Percentiles rank a stretch among this genome's conserved stretches.
These are phyloP conservation scores for Ptyas mucosa DNA, from an alignment of 2,113 vertebrate species.

Conservation along the genomic window DNA sequence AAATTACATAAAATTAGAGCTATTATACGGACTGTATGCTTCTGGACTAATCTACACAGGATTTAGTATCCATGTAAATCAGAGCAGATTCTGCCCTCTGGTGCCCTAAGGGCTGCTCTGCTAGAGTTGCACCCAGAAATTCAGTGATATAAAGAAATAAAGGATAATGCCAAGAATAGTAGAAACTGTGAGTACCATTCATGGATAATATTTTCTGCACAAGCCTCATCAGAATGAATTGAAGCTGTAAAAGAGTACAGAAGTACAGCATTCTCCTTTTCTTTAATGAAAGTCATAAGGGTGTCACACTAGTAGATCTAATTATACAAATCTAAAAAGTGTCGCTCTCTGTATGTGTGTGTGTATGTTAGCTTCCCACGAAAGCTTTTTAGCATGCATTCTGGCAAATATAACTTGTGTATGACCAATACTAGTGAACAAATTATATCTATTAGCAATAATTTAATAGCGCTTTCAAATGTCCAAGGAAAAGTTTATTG, in stretches of 20 bases:
- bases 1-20: slow-evolving; percentile 63
- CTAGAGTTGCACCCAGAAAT: neutral
- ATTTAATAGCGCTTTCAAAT: neutral
- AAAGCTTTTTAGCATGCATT: neutral
- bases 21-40: slow-evolving; percentile 38
- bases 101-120: slow-evolving; percentile 40
- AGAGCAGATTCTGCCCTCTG: slow-evolving; percentile 58
- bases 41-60: slow-evolving; percentile 40
- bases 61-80: slow-evolving; percentile 25
- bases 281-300: slow-evolving; percentile 3
- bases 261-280: neutral
- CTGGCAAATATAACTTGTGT: neutral
- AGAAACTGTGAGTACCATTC: neutral
- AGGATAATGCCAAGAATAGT: slow-evolving; percentile 17
- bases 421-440: neutral
- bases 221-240: neutral
- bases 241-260: neutral
- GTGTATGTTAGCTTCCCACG: slow-evolving; percentile 1
- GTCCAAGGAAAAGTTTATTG: neutral
- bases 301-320: neutral
- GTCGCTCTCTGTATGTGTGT: neutral
- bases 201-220: neutral
- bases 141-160: slow-evolving; percentile 30
- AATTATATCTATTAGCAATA: neutral
- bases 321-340: neutral